phyloP scores from a whole-genome alignment of 2,797 vertebrate genomes.

The Scolopax bukidnonensis region DNA sequence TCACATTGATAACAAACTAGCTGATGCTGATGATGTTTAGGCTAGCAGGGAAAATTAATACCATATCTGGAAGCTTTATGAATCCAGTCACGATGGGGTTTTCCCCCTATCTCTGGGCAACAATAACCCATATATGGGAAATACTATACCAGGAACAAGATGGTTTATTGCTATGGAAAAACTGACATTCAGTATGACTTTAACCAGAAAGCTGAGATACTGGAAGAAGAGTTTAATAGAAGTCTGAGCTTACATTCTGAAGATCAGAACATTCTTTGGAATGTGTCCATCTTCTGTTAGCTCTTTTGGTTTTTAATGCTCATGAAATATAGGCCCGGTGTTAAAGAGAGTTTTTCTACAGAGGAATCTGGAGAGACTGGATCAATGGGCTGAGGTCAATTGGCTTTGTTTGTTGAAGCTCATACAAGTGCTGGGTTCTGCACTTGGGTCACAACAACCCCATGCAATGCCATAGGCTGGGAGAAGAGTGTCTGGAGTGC shows the following conservation, averaged over 20 bases:
- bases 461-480: neutral
- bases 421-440: neutral
- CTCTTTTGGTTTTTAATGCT: neutral
- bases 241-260: neutral
- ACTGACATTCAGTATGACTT: neutral
- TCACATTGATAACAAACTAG: neutral
- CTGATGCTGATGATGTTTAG: neutral
- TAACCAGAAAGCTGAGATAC: neutral
- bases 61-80: neutral
- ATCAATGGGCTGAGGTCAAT: neutral
- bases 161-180: neutral
- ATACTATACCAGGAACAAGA: neutral
- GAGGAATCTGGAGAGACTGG: neutral
- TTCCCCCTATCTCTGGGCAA: neutral
- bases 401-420: no score
- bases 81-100: neutral
- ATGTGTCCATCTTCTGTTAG: neutral
- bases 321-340: neutral
- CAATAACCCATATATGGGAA: neutral
- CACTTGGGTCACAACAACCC: neutral
- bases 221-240: neutral
- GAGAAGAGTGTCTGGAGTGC: neutral
- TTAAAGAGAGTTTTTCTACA: neutral
- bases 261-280: neutral
- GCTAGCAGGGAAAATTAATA: neutral